A percentile compares a stretch with the other conserved stretches of the same genome.
phyloP scores from a whole-genome alignment of 2,113 vertebrate species.

The Struthio camelus region DNA sequence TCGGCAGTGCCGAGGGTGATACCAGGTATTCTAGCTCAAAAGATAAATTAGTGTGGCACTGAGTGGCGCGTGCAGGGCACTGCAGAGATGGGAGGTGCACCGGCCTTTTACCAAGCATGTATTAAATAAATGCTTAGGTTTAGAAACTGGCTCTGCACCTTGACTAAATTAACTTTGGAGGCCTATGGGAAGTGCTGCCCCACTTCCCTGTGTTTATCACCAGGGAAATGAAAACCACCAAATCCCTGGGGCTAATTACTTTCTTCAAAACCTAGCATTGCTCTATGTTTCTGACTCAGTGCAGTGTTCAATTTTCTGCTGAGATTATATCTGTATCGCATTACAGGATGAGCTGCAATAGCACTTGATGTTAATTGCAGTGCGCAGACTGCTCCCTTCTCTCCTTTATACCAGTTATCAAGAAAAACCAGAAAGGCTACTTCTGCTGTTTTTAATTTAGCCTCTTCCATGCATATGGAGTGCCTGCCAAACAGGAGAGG shows the following conservation, averaged over 20 bases:
- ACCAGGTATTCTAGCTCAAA: not conserved
- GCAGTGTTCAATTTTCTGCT: constrained; percentile 41
- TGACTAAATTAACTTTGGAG: constrained; percentile 14
- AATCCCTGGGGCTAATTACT: constrained; percentile 21
- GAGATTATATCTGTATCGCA: constrained; percentile 58
- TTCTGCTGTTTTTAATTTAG: constrained; percentile 47
- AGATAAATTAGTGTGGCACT: not conserved
- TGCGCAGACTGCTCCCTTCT: constrained; percentile 50
- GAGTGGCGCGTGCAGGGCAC: not conserved
- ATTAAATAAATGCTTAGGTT: not conserved
- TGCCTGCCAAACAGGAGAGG: constrained; percentile 32
- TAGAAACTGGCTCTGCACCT: not conserved
- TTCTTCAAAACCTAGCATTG: constrained; percentile 37
- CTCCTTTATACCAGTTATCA: constrained; percentile 53
- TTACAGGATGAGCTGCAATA: constrained; percentile 57
- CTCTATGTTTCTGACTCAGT: constrained; percentile 52
- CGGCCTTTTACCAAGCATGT: not conserved
- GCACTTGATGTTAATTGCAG: constrained; percentile 42
- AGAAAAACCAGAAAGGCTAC: constrained; percentile 66
- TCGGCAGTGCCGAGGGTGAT: not conserved
- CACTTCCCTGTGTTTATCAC: constrained; percentile 6
- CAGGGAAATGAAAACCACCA: constrained; percentile 35
- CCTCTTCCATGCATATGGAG: constrained; percentile 4
- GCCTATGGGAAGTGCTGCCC: not conserved
- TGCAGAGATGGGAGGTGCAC: not conserved